Evolutionary conservation across 2,888 invertebrate species (phyloP).

Genomic region (Cacoxenus indagator): DNA sequence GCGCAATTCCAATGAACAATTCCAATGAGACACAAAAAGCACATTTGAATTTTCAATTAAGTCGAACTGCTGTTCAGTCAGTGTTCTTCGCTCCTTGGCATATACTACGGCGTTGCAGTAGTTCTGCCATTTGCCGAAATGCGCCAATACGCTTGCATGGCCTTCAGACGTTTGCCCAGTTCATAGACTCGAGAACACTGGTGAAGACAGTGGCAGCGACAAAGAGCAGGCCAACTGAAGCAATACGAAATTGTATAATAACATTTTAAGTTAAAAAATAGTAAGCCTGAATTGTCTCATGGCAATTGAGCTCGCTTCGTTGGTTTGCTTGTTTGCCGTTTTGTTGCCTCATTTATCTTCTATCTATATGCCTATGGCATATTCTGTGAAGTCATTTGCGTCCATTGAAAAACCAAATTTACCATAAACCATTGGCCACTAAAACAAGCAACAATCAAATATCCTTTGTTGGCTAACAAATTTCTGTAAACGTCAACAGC

Average conservation of each 20-base stretch:
- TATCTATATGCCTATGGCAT: too few species aligned
- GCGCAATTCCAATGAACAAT: neutral
- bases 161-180: neutral
- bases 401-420: too few species aligned
- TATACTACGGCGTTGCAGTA: neutral
- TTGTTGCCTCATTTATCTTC: neutral
- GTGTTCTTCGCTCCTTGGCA: neutral
- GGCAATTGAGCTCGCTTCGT: neutral
- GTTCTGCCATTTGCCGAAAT: neutral
- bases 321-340: neutral
- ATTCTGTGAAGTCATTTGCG: too few species aligned
- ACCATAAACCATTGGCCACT: too few species aligned
- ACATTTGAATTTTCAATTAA: constrained; percentile 61
- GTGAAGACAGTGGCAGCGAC: neutral
- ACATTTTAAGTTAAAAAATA: constrained; percentile 18
- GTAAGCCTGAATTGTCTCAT: neutral
- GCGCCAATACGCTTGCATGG: constrained; percentile 8
- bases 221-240: neutral
- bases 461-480: too few species aligned
- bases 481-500: too few species aligned
- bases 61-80: constrained; percentile 47
- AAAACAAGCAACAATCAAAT: too few species aligned
- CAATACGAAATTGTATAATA: constrained; percentile 7
- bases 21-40: constrained; percentile 22
- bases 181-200: neutral